phyloP scores from a whole-genome alignment of 1,140 invertebrate species.

The Micrasema minimum region DNA sequence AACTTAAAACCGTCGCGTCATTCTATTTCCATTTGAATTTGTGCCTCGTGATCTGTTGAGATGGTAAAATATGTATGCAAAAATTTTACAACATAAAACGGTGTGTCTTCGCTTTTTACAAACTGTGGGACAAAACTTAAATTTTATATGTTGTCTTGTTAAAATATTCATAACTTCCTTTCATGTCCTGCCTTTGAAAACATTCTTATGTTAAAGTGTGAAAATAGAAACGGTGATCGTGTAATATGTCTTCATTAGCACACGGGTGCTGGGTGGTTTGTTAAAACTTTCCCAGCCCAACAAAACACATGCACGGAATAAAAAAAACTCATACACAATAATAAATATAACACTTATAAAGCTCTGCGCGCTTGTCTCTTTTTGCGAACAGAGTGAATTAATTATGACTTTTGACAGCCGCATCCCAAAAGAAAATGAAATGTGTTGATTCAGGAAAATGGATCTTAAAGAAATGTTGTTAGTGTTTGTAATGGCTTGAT shows the following conservation, averaged over 20 bases:
- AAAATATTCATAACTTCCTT: no score
- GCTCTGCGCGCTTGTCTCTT: no score
- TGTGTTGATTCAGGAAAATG: background rate
- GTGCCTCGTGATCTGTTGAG: no score
- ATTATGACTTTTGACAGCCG: background rate
- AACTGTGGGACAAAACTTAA: no score
- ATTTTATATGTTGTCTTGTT: no score
- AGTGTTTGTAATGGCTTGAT: background rate
- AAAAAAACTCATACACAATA: background rate
- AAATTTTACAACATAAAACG: no score
- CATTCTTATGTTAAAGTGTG: conserved; percentile 5
- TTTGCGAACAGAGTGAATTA: no score
- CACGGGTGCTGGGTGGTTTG: conserved; percentile 17
- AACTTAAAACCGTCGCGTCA: no score
- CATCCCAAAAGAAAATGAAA: background rate
- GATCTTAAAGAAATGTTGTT: background rate
- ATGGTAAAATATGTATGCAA: no score
- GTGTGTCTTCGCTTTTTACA: no score
- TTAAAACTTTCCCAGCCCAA: background rate
- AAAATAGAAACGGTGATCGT: conserved; percentile 31
- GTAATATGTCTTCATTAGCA: conserved; percentile 39
- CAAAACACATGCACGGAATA: background rate
- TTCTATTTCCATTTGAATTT: no score
- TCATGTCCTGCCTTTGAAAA: background rate
- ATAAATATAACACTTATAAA: no score